phyloP scores from a whole-genome alignment of 2,888 invertebrate species.

The Schrankia costaestrigalis region DNA sequence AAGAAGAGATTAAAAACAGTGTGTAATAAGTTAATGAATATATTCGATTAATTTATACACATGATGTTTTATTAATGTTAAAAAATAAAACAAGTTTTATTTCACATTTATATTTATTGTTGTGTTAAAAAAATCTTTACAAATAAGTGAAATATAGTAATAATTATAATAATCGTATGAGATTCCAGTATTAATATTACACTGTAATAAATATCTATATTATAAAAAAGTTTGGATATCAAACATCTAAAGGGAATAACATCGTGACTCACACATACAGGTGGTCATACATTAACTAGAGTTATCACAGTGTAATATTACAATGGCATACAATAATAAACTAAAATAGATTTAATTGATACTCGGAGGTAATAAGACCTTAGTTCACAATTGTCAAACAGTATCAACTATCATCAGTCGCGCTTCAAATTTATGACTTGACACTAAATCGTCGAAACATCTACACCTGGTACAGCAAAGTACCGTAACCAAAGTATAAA shows the following conservation, averaged over 20 bases:
- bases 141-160: constrained; percentile 78
- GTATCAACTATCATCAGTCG: constrained; percentile 76
- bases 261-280: no score
- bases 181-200: constrained; percentile 45
- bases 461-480: constrained; percentile 44
- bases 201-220: constrained; percentile 42
- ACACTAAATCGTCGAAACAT: constrained; percentile 44
- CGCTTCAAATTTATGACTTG: constrained; percentile 53
- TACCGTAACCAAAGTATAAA: constrained; percentile 46
- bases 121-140: constrained; percentile 80
- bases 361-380: constrained; percentile 80
- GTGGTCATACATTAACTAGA: no score
- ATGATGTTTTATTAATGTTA: constrained; percentile 12
- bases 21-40: constrained; percentile 51
- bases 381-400: constrained; percentile 67
- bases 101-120: constrained; percentile 80
- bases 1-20: constrained; percentile 46
- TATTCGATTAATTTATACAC: constrained; percentile 36
- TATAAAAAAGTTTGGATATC: constrained; percentile 25
- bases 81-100: constrained; percentile 62
- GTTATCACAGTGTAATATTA: constrained; percentile 47
- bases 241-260: constrained; percentile 27
- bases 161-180: constrained; percentile 70
- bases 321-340: constrained; percentile 51
- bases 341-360: constrained; percentile 76